These are phyloP conservation scores for Deilephila porcellus DNA, from an alignment of 2,888 invertebrate genomes.

Conservation along the genomic window DNA sequence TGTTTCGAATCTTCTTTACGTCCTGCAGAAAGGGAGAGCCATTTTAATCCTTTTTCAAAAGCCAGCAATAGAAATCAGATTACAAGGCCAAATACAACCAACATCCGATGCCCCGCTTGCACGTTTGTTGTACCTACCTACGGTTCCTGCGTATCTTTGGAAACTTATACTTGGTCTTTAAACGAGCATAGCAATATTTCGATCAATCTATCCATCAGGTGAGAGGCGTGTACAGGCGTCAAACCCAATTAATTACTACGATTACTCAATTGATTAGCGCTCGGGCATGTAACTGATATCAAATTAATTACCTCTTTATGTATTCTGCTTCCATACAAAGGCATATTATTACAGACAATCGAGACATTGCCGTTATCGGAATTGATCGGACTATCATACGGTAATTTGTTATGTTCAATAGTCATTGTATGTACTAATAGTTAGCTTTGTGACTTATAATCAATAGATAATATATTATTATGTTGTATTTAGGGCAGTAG, in stretches of 20 bases:
- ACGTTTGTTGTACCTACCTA: too few species aligned
- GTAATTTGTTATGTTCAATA: constrained; percentile 8
- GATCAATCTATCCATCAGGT: constrained; percentile 29
- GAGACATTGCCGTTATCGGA: constrained; percentile 14
- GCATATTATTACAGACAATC: constrained; percentile 25
- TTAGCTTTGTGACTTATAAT: neutral
- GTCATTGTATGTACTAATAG: neutral
- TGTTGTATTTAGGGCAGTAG: neutral
- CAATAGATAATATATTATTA: neutral
- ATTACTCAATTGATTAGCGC: constrained; percentile 72
- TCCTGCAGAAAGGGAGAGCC: too few species aligned
- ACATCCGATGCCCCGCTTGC: too few species aligned
- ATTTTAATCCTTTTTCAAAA: too few species aligned
- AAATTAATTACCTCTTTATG: constrained; percentile 61
- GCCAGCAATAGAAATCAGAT: too few species aligned
- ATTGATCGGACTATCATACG: neutral
- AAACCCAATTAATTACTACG: constrained; percentile 72
- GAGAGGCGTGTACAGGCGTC: constrained; percentile 52
- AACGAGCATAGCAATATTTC: constrained; percentile 4
- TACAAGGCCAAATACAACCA: too few species aligned
- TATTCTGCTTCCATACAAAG: constrained; percentile 14
- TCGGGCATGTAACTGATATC: constrained; percentile 62
- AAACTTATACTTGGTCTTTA: neutral
- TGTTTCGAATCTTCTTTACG: too few species aligned
- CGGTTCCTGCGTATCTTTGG: neutral